Evolutionary conservation across 1,140 invertebrate species (phyloP).

Genomic region (Drosophila murphyi): DNA sequence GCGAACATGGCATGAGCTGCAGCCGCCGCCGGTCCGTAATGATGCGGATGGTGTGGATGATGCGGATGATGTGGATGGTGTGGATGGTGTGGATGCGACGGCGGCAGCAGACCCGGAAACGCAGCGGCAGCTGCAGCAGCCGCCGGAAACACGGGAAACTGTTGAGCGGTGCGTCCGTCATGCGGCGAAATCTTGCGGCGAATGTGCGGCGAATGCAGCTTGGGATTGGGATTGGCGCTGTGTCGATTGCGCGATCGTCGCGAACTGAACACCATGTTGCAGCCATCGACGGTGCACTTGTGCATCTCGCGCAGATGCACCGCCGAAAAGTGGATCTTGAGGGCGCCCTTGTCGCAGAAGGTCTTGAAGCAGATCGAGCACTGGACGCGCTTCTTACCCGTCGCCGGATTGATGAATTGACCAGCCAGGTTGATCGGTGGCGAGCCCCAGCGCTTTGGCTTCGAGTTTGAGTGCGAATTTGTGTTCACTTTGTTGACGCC

Average conservation of each 20-base stretch:
- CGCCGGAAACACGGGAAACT: slow-evolving; percentile 88
- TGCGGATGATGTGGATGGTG: slow-evolving; percentile 36
- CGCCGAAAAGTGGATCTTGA: slow-evolving; percentile 99
- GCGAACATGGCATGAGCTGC: slow-evolving; percentile 59
- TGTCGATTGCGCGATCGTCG: slow-evolving; percentile 90
- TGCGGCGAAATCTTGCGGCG: slow-evolving; percentile 96
- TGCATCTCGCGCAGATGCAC: slow-evolving; percentile 93
- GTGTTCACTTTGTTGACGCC: slow-evolving; percentile 8
- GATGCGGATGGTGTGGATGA: slow-evolving; percentile 39
- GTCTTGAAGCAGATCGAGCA: slow-evolving; percentile 99
- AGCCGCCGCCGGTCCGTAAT: slow-evolving; percentile 51
- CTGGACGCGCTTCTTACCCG: slow-evolving; percentile 98
- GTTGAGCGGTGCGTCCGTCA: slow-evolving; percentile 94
- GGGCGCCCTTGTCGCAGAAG: slow-evolving; percentile 99
- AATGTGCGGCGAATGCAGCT: slow-evolving; percentile 97
- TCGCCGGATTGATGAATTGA: slow-evolving; percentile 95
- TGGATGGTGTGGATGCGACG: slow-evolving; percentile 58
- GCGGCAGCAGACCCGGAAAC: slow-evolving; percentile 85
- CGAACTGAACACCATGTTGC: slow-evolving; percentile 93
- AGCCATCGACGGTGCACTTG: slow-evolving; percentile 91
- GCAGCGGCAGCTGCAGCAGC: slow-evolving; percentile 84
- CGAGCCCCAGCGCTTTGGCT: slow-evolving; percentile 84
- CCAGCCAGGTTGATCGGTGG: slow-evolving; percentile 93
- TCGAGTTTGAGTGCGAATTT: slow-evolving; percentile 19
- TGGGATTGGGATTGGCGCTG: slow-evolving; percentile 99